Conservation (phyloP, 2,797 vertebrate species). For the Mormyrus hasselquistii region DNA sequence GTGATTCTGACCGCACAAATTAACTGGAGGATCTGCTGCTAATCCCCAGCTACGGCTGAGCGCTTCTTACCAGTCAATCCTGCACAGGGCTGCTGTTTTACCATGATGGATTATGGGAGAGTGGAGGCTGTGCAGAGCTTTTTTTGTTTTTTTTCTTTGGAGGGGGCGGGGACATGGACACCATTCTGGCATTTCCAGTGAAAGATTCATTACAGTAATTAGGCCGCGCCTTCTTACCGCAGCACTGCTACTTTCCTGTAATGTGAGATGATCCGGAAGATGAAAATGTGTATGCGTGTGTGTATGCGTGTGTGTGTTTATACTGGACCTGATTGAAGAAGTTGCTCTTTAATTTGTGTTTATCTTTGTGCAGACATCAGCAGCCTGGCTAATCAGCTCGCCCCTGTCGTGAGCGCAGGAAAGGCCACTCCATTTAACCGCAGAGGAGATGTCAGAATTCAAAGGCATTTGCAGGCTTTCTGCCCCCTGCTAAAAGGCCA, state of each 20-base stretch:
- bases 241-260: background rate
- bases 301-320: background rate
- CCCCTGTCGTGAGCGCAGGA: conserved; percentile 62
- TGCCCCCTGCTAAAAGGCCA: conserved; percentile 36
- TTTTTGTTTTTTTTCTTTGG: background rate
- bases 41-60: background rate
- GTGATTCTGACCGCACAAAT: background rate
- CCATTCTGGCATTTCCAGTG: conserved; percentile 54
- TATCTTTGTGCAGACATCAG: conserved; percentile 61
- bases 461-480: conserved; percentile 66
- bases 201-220: conserved; percentile 72
- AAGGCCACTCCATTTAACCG: conserved; percentile 69
- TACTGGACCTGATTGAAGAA: background rate
- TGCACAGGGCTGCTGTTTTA: conserved; percentile 23
- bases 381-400: conserved; percentile 66
- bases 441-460: conserved; percentile 66
- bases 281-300: background rate
- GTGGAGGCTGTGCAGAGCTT: conserved; percentile 19
- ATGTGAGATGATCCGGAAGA: background rate
- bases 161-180: conserved; percentile 35
- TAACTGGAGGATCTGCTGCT: background rate
- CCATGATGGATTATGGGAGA: conserved; percentile 30
- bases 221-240: conserved; percentile 47
- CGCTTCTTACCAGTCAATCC: background rate
- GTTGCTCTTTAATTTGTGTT: background rate